Evolutionary conservation across 2,113 vertebrate genomes (phyloP).

Genomic region (Zeus faber): DNA sequence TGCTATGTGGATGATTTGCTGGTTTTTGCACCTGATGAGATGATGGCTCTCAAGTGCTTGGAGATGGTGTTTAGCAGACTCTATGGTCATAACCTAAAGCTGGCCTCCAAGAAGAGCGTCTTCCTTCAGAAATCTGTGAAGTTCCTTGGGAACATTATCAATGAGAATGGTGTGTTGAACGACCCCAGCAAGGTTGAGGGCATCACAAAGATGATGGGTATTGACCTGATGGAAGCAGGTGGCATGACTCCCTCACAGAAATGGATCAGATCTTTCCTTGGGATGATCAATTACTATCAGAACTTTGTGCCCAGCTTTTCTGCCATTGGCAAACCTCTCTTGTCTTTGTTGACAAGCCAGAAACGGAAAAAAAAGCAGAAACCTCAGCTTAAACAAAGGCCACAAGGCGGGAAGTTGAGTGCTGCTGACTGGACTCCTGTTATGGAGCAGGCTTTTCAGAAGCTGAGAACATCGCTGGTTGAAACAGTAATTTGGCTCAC

Average conservation of each 20-base stretch:
- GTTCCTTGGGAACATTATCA: neutral
- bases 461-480: neutral
- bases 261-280: slow-evolving; percentile 14
- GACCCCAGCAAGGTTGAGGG: slow-evolving; percentile 10
- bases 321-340: slow-evolving; percentile 8
- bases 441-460: slow-evolving; percentile 3
- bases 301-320: slow-evolving; percentile 6
- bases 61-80: neutral
- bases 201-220: neutral
- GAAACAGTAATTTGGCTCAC: slow-evolving; percentile 6
- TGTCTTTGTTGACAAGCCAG: neutral
- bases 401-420: slow-evolving; percentile 22
- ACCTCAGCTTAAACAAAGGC: neutral
- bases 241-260: slow-evolving; percentile 13
- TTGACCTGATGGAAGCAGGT: slow-evolving; percentile 11
- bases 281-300: slow-evolving; percentile 18
- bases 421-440: slow-evolving; percentile 38
- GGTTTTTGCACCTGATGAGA: neutral
- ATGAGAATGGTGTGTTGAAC: slow-evolving; percentile 4
- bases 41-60: neutral
- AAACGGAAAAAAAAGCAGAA: neutral
- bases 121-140: neutral
- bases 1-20: neutral
- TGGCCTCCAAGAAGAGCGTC: neutral
- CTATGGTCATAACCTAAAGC: neutral